Evolutionary conservation across 2,113 vertebrate genomes (phyloP).

Genomic region (Scartelaos histophorus): DNA sequence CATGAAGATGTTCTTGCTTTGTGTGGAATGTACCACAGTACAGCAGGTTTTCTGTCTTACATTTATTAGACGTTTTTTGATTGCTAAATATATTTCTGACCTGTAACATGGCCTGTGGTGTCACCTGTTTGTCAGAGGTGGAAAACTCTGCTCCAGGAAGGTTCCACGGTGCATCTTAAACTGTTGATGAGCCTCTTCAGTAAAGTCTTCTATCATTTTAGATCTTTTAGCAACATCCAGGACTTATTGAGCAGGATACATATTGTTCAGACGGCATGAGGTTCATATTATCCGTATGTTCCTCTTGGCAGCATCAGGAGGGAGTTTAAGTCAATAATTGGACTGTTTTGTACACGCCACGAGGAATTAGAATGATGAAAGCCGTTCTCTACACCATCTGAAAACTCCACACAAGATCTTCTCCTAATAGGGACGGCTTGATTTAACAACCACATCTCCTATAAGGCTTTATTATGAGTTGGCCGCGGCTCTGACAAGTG

Average conservation of each 20-base stretch:
- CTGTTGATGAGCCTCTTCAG: too few relatives aligned
- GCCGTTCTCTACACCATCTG: not conserved
- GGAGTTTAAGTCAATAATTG: not conserved
- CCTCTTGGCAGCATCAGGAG: not conserved
- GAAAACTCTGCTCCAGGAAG: too few relatives aligned
- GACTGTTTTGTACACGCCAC: conserved; percentile 5
- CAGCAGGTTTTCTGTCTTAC: too few relatives aligned
- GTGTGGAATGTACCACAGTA: too few relatives aligned
- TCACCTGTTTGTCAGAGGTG: too few relatives aligned
- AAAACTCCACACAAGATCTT: not conserved
- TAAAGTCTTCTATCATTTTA: too few relatives aligned
- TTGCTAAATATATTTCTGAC: too few relatives aligned
- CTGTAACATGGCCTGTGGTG: too few relatives aligned
- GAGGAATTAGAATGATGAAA: not conserved
- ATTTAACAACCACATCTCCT: not conserved
- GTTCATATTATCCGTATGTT: not conserved
- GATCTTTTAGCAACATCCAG: not conserved
- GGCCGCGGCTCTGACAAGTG: not conserved
- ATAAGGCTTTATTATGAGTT: not conserved
- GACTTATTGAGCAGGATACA: not conserved
- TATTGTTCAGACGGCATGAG: not conserved
- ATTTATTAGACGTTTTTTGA: too few relatives aligned
- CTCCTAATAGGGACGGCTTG: not conserved
- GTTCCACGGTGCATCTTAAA: too few relatives aligned
- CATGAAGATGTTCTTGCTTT: too few relatives aligned